A percentile compares a stretch with the other conserved stretches of the same genome.
These are phyloP conservation scores for Xerus inauris DNA, from an alignment of 2,113 vertebrate genomes.

Conservation along the genomic window DNA sequence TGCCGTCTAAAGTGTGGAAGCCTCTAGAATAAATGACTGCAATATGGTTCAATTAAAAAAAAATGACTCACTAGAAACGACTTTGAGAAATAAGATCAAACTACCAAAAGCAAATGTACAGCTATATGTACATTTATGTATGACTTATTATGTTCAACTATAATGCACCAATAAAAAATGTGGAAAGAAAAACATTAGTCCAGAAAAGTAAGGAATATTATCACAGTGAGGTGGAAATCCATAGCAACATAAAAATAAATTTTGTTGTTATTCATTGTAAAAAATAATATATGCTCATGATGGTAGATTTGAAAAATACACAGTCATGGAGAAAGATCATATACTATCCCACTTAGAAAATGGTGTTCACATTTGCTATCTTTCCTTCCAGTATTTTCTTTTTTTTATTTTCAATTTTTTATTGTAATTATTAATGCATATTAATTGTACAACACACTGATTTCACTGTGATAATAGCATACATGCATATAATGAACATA, in stretches of 20 bases:
- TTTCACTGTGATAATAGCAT: too few species aligned
- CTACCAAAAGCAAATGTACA: background rate
- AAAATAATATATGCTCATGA: constrained; percentile 42
- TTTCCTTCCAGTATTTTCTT: background rate
- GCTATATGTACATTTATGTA: too few species aligned
- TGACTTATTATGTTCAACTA: too few species aligned
- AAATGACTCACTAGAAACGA: constrained; percentile 30
- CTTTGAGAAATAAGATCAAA: constrained; percentile 30
- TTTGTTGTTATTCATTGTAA: constrained; percentile 9
- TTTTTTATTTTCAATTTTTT: too few species aligned
- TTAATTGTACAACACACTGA: too few species aligned
- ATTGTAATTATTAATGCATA: too few species aligned
- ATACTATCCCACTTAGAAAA: background rate
- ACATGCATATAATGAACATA: too few species aligned
- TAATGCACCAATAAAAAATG: too few species aligned
- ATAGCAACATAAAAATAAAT: background rate
- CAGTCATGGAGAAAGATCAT: background rate
- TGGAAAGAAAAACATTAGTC: background rate
- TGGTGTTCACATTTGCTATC: background rate
- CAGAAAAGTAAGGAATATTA: background rate
- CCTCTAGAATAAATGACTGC: background rate
- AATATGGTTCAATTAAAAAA: background rate
- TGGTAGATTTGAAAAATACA: background rate
- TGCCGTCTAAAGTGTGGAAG: background rate
- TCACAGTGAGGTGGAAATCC: background rate